Percentiles rank a stretch among this genome's conserved stretches.
Evolutionary conservation across 2,888 invertebrate genomes (phyloP).

Genomic region (Drosophila colorata): DNA sequence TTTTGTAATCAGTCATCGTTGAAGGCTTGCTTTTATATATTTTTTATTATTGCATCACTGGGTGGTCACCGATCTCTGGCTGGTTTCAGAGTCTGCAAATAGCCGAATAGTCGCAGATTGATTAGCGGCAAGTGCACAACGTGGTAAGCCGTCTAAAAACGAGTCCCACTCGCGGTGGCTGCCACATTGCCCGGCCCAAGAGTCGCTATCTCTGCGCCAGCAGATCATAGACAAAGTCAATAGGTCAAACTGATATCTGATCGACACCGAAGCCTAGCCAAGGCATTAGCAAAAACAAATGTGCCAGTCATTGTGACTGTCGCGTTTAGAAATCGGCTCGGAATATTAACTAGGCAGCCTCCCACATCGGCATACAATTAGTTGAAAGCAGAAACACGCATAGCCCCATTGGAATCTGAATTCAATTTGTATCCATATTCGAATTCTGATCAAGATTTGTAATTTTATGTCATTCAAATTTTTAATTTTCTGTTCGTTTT

Average conservation of each 20-base stretch:
- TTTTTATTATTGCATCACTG: conserved; percentile 43
- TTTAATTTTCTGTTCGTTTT: too few species aligned
- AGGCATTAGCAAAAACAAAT: not conserved
- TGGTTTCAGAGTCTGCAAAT: conserved; percentile 27
- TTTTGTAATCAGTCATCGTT: conserved; percentile 70
- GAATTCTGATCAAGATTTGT: too few species aligned
- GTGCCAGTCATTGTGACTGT: conserved; percentile 38
- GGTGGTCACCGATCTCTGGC: conserved; percentile 36
- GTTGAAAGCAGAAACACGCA: not conserved
- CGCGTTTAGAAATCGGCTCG: not conserved
- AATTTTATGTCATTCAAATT: too few species aligned
- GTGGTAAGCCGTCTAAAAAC: too few species aligned
- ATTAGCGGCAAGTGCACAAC: not conserved
- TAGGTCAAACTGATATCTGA: conserved; percentile 6
- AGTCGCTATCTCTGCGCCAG: not conserved
- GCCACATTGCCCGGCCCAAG: not conserved
- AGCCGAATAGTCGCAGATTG: conserved; percentile 7
- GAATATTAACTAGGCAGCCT: conserved; percentile 1
- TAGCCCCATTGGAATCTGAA: not conserved
- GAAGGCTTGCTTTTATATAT: conserved; percentile 9
- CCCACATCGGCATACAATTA: not conserved
- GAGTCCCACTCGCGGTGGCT: too few species aligned
- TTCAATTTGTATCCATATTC: too few species aligned
- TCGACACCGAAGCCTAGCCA: not conserved
- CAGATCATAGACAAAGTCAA: conserved; percentile 6